Evolutionary conservation across 2,888 invertebrate species (phyloP).

Genomic region (Hydrotaea diabolus): DNA sequence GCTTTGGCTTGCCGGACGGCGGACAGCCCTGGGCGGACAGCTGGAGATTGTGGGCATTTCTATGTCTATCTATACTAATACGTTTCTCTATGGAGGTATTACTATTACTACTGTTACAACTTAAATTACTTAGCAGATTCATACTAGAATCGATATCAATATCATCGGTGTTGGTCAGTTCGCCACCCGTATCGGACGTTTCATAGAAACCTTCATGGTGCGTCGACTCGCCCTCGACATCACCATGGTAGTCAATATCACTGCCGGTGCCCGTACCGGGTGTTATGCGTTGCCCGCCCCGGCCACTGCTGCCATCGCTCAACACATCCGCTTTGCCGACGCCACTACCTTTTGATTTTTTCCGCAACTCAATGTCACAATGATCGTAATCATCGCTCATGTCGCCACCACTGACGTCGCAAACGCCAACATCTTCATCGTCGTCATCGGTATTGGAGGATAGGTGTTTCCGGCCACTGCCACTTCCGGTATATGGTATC

Average conservation of each 20-base stretch:
- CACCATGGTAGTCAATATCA: conserved; percentile 77
- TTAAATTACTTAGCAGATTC: conserved; percentile 79
- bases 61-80: conserved; percentile 68
- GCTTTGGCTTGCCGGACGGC: conserved; percentile 20
- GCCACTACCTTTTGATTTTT: conserved; percentile 2
- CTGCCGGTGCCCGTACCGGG: conserved; percentile 70
- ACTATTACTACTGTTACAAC: conserved; percentile 81
- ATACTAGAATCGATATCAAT: conserved; percentile 78
- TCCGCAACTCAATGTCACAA: conserved; percentile 72
- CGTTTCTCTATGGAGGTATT: conserved; percentile 78
- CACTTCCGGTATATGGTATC: conserved; percentile 68
- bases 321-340: not conserved
- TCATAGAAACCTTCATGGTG: conserved; percentile 78
- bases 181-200: conserved; percentile 79
- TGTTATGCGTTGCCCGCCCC: not conserved
- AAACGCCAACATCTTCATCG: conserved; percentile 75
- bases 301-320: conserved; percentile 28
- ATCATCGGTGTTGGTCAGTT: conserved; percentile 76
- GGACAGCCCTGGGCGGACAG: conserved; percentile 56
- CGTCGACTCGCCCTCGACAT: conserved; percentile 70
- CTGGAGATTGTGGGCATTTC: conserved; percentile 69
- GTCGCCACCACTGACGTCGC: conserved; percentile 77
- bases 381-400: conserved; percentile 78
- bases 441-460: conserved; percentile 75
- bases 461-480: conserved; percentile 68